These are phyloP conservation scores for Patagioenas fasciata DNA, from an alignment of 2,113 vertebrate species.

Conservation along the genomic window DNA sequence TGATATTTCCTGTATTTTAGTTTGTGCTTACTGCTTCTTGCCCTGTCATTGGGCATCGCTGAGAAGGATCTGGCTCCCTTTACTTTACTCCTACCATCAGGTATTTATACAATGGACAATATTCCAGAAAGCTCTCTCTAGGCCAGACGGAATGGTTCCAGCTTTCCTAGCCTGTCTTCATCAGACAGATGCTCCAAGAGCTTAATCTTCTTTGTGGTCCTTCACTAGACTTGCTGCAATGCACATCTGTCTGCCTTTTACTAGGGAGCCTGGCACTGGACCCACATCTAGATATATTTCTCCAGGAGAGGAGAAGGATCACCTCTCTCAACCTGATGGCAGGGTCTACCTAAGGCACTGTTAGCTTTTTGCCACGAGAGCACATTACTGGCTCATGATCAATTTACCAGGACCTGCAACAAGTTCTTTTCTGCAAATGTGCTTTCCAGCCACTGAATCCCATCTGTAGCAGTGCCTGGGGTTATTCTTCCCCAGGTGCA, in stretches of 20 bases:
- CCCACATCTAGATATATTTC: not conserved
- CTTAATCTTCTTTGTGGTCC: too few relatives aligned
- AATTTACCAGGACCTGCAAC: too few relatives aligned
- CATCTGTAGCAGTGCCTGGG: too few relatives aligned
- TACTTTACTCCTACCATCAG: not conserved
- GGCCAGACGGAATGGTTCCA: not conserved
- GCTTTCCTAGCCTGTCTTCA: not conserved
- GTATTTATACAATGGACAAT: not conserved
- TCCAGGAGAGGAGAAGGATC: not conserved
- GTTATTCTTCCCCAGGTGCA: not conserved
- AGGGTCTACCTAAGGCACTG: not conserved
- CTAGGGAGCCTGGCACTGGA: not conserved
- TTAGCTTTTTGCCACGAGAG: too few relatives aligned
- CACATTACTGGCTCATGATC: too few relatives aligned
- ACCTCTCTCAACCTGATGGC: not conserved
- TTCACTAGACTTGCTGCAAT: too few relatives aligned
- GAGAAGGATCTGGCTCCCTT: not conserved
- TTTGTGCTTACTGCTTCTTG: not conserved
- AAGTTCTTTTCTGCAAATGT: too few relatives aligned
- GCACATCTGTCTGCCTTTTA: not conserved
- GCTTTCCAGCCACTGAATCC: too few relatives aligned
- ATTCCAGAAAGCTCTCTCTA: not conserved
- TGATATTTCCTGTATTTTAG: not conserved
- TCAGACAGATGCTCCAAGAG: too few relatives aligned
- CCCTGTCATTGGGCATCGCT: not conserved